phyloP scores from a whole-genome alignment of 2,113 vertebrate species.

The Henicopernis longicauda region DNA sequence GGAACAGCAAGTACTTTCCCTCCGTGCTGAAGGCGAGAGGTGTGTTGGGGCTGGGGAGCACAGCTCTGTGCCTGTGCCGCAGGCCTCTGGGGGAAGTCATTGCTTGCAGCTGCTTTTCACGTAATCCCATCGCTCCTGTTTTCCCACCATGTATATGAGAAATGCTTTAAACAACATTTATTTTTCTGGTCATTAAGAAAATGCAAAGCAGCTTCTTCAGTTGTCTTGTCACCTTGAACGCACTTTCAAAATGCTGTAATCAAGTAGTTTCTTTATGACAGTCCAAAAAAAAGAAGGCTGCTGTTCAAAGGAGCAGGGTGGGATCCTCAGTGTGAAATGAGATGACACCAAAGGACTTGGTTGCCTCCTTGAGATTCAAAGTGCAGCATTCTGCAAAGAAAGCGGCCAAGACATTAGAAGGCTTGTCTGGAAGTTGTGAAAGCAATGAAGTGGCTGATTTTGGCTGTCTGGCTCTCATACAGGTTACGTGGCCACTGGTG shows the following conservation, averaged over 20 bases:
- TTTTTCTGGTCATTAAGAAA: neutral
- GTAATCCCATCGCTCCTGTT: neutral
- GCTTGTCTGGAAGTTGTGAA: neutral
- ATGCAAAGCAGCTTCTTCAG: conserved; percentile 21
- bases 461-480: neutral
- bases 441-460: neutral
- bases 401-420: neutral
- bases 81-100: neutral
- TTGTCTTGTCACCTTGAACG: neutral
- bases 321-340: neutral
- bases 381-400: neutral
- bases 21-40: neutral
- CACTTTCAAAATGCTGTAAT: neutral
- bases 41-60: neutral
- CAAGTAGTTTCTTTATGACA: neutral
- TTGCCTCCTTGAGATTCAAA: neutral
- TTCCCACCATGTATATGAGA: neutral
- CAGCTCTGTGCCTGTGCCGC: neutral
- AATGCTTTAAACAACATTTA: neutral
- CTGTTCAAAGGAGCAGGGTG: neutral
- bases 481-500: neutral
- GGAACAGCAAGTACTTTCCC: neutral
- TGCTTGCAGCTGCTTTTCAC: neutral
- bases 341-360: neutral
- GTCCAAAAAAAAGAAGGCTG: neutral